Percentiles rank a stretch among this genome's conserved stretches.
Evolutionary conservation across 2,797 vertebrate species (phyloP).

Genomic region (Cygnus olor): DNA sequence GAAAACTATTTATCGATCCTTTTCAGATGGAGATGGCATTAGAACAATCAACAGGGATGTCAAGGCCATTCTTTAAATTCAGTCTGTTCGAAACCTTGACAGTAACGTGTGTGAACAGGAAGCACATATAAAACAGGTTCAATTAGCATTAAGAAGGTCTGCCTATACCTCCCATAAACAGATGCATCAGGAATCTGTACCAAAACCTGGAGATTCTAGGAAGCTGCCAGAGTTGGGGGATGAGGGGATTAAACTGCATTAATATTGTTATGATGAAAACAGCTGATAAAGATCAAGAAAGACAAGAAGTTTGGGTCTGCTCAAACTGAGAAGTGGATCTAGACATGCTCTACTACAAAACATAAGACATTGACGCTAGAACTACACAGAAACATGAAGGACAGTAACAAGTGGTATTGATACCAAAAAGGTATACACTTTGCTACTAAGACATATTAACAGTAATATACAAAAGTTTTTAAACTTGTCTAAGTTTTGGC

Average conservation of each 20-base stretch:
- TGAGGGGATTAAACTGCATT: conserved; percentile 38
- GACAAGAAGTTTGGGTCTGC: not conserved
- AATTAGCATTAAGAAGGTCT: not conserved
- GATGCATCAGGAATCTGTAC: not conserved
- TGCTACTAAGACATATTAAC: not conserved
- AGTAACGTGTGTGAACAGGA: not conserved
- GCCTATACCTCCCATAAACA: not conserved
- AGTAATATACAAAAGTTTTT: not conserved
- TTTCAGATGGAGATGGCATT: not conserved
- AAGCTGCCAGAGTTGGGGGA: not conserved
- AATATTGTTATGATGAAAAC: conserved; percentile 19
- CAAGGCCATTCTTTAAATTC: not conserved
- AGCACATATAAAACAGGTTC: not conserved
- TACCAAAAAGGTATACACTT: not conserved
- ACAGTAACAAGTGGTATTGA: conserved; percentile 5
- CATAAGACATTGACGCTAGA: not conserved
- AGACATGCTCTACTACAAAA: not conserved
- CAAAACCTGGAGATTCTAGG: not conserved
- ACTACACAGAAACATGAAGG: not conserved
- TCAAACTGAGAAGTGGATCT: not conserved
- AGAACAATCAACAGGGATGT: not conserved
- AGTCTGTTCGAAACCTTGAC: not conserved
- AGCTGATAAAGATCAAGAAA: conserved; percentile 1
- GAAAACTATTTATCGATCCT: not conserved
- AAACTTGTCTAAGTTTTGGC: not conserved